phyloP scores from a whole-genome alignment of 2,113 vertebrate genomes.

The Leucoraja erinaceus region DNA sequence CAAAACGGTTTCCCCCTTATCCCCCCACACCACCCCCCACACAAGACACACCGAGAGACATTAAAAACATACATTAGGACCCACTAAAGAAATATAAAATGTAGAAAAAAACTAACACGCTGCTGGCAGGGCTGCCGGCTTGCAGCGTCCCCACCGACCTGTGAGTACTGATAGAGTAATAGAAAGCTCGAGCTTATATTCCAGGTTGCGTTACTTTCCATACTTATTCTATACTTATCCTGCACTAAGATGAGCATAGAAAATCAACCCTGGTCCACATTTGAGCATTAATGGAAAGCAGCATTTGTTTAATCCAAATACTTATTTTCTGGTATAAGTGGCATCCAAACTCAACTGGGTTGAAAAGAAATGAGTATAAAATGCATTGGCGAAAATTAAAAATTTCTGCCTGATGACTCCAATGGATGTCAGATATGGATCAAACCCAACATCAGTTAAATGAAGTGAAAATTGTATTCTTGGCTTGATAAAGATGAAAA shows the following conservation, averaged over 20 bases:
- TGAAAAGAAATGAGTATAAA: background rate
- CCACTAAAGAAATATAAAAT: too few relatives aligned
- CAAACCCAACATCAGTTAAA: constrained; percentile 82
- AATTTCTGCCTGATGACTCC: constrained; percentile 72
- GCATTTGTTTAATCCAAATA: background rate
- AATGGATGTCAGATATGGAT: constrained; percentile 64
- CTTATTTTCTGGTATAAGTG: background rate
- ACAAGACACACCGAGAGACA: too few relatives aligned
- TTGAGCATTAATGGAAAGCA: background rate
- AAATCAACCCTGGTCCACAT: background rate
- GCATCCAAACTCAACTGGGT: background rate
- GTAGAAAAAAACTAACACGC: too few relatives aligned
- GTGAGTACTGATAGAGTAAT: too few relatives aligned
- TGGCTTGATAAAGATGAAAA: constrained; percentile 91
- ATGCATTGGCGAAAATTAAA: constrained; percentile 63
- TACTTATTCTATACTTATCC: background rate
- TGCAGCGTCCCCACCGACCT: too few relatives aligned
- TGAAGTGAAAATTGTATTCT: constrained; percentile 96
- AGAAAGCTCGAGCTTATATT: too few relatives aligned
- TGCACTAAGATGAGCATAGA: background rate
- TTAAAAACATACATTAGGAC: too few relatives aligned
- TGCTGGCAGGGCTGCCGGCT: too few relatives aligned
- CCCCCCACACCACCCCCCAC: too few relatives aligned
- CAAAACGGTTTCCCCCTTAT: too few relatives aligned
- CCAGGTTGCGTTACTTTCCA: too few relatives aligned